Conservation (phyloP, 1,140 invertebrate species). For the Plutomurus gul region DNA sequence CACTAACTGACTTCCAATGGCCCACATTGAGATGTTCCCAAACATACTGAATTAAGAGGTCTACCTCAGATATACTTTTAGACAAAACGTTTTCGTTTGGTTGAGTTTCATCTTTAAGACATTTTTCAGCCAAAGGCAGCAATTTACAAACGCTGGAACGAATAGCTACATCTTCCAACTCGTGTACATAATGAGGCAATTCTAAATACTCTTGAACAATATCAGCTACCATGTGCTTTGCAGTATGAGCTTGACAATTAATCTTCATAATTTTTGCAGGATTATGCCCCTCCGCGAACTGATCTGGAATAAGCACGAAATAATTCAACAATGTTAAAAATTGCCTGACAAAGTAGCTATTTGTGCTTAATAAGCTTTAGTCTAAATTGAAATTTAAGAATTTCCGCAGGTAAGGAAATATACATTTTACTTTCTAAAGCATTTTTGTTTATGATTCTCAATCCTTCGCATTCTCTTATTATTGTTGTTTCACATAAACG, state of each 20-base stretch:
- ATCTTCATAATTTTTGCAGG: not conserved
- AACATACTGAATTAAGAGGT: conserved; percentile 12
- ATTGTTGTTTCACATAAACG: too few species aligned
- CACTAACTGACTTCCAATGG: conserved; percentile 77
- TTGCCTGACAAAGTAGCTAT: too few species aligned
- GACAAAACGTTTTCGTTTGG: not conserved
- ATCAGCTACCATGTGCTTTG: not conserved
- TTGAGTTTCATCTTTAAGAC: not conserved
- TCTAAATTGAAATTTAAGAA: too few species aligned
- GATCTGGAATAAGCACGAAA: too few species aligned
- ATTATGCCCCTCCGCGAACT: not conserved
- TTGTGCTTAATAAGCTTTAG: too few species aligned
- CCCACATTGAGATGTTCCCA: conserved; percentile 84
- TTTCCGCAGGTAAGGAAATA: too few species aligned
- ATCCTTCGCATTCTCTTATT: too few species aligned
- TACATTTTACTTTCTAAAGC: too few species aligned
- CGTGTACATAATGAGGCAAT: not conserved
- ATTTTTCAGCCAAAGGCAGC: not conserved
- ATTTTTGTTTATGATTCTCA: too few species aligned
- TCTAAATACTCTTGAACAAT: not conserved
- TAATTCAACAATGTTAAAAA: too few species aligned
- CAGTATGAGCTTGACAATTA: too few species aligned
- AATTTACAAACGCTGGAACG: not conserved
- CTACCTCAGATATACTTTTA: not conserved
- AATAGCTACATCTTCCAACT: not conserved